Evolutionary conservation across 2,888 invertebrate genomes (phyloP).

Genomic region (Tyria jacobaeae): DNA sequence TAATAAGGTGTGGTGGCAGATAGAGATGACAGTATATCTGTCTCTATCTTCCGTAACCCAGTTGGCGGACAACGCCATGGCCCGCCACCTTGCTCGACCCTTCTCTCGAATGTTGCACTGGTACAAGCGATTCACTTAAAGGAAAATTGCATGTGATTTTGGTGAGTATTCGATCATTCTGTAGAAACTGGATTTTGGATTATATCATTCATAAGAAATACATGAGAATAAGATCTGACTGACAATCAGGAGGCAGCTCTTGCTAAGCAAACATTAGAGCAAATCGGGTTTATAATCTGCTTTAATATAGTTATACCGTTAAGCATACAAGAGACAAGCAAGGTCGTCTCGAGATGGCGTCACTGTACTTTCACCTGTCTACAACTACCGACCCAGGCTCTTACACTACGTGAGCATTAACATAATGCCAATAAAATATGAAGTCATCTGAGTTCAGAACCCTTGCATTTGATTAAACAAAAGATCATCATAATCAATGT

Average conservation of each 20-base stretch:
- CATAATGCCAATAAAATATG: conserved; percentile 26
- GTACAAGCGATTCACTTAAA: conserved; percentile 56
- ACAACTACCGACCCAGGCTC: conserved; percentile 39
- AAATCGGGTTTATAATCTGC: conserved; percentile 36
- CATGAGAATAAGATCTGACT: no score
- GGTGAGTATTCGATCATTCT: conserved; percentile 14
- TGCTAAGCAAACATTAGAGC: conserved; percentile 31
- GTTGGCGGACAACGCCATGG: conserved; percentile 65
- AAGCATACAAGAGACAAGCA: conserved; percentile 60
- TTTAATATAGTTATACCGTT: conserved; percentile 51
- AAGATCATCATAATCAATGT: conserved; percentile 12
- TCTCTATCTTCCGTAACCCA: conserved; percentile 68
- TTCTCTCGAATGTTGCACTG: conserved; percentile 63
- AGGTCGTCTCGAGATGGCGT: conserved; percentile 70
- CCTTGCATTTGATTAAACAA: conserved; percentile 1
- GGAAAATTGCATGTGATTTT: conserved; percentile 25
- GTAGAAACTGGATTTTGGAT: background rate
- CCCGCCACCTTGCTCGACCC: conserved; percentile 68
- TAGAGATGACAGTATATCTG: conserved; percentile 56
- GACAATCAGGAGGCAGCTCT: conserved; percentile 10
- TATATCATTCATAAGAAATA: no score
- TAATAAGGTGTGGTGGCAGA: conserved; percentile 55
- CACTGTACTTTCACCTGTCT: conserved; percentile 76
- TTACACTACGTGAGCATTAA: conserved; percentile 36
- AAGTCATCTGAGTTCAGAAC: conserved; percentile 31